These are phyloP conservation scores for Belgica antarctica DNA, from an alignment of 2,888 invertebrate species.

Conservation along the genomic window DNA sequence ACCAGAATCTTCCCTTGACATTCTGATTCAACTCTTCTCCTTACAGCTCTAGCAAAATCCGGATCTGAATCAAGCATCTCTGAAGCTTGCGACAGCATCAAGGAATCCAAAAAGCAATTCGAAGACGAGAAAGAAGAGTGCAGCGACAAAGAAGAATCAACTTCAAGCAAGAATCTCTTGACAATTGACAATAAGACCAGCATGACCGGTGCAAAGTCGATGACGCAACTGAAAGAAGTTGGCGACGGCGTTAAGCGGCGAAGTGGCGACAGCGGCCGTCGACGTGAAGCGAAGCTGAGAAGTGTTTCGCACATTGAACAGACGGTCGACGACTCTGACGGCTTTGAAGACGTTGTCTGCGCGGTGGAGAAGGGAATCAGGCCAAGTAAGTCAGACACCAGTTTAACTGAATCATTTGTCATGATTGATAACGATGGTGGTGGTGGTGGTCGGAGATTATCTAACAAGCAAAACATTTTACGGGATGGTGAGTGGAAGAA, in stretches of 20 bases:
- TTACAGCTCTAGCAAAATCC: constrained; percentile 67
- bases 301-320: constrained; percentile 42
- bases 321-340: constrained; percentile 38
- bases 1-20: background rate
- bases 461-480: constrained; percentile 45
- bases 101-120: constrained; percentile 68
- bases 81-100: constrained; percentile 70
- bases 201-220: constrained; percentile 33
- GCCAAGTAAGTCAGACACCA: constrained; percentile 86
- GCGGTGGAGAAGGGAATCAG: constrained; percentile 60
- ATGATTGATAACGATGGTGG: constrained; percentile 61
- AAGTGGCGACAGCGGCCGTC: background rate
- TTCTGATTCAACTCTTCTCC: too few relatives aligned
- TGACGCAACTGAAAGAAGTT: constrained; percentile 31
- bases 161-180: background rate
- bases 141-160: constrained; percentile 63
- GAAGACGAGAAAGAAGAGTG: constrained; percentile 69
- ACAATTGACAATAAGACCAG: constrained; percentile 25
- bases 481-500: constrained; percentile 50
- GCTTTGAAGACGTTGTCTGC: constrained; percentile 51
- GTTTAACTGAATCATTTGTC: constrained; percentile 86
- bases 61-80: constrained; percentile 87
- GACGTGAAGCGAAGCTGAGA: constrained; percentile 27
- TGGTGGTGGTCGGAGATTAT: constrained; percentile 50
- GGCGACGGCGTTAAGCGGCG: background rate